Evolutionary conservation across 2,113 vertebrate species (phyloP).

Genomic region (Bagarius yarrelli): DNA sequence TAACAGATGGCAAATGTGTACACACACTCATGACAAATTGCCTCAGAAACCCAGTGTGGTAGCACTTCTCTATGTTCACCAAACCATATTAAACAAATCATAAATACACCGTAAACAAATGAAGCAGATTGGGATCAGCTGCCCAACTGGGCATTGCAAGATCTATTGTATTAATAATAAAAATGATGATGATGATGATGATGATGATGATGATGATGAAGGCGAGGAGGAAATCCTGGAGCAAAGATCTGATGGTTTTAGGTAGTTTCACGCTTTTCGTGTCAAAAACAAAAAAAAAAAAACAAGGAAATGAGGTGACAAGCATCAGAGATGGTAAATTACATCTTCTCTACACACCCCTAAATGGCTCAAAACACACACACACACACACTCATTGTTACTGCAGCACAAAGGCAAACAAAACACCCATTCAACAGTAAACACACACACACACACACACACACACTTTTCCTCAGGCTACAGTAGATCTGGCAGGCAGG

Average conservation of each 20-base stretch:
- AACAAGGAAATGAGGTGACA: conserved; percentile 52
- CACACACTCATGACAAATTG: conserved; percentile 45
- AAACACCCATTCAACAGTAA: conserved; percentile 39
- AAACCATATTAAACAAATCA: conserved; percentile 42
- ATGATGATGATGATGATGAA: not conserved
- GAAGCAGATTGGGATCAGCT: conserved; percentile 3
- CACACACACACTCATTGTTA: conserved; percentile 35
- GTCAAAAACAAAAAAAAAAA: conserved; percentile 51
- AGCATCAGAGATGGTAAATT: conserved; percentile 48
- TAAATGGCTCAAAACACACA: conserved; percentile 41
- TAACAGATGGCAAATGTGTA: conserved; percentile 47
- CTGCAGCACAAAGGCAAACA: conserved; percentile 43
- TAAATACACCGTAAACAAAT: conserved; percentile 39
- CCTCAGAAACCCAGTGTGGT: conserved; percentile 33
- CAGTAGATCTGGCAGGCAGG: conserved; percentile 54
- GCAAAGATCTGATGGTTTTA: conserved; percentile 46
- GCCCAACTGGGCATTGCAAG: not conserved
- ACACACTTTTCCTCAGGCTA: conserved; percentile 47
- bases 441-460: conserved; percentile 37
- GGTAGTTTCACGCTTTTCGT: conserved; percentile 44
- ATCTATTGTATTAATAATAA: conserved; percentile 7
- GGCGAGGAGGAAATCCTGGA: conserved; percentile 20
- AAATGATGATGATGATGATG: not conserved
- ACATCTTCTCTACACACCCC: conserved; percentile 48
- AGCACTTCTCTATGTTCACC: conserved; percentile 33